Percentiles rank a stretch among this genome's conserved stretches.
Conservation (phyloP, 2,888 invertebrate genomes). For the Synanthedon andrenaeformis region DNA sequence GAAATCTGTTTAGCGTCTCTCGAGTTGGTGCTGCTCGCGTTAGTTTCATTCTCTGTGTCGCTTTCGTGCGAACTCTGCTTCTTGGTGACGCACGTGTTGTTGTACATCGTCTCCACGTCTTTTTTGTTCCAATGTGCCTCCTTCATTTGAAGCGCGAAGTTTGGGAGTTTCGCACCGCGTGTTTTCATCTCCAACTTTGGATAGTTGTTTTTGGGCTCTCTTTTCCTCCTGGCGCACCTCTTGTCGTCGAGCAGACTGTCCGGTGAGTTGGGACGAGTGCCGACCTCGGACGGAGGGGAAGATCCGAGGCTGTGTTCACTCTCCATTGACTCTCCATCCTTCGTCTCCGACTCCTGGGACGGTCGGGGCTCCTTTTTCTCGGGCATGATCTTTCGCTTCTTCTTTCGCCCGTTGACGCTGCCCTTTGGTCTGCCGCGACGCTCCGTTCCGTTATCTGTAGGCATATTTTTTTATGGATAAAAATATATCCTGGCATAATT, state of each 20-base stretch:
- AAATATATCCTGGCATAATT: not conserved
- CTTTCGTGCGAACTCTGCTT: slow-evolving; percentile 42
- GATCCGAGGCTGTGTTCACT: slow-evolving; percentile 58
- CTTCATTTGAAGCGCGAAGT: slow-evolving; percentile 68
- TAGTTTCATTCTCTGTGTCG: slow-evolving; percentile 55
- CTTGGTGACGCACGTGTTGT: slow-evolving; percentile 36
- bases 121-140: slow-evolving; percentile 64
- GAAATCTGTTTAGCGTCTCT: slow-evolving; percentile 59
- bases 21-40: slow-evolving; percentile 51
- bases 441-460: slow-evolving; percentile 51
- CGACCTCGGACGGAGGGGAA: slow-evolving; percentile 50
- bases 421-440: slow-evolving; percentile 57
- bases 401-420: slow-evolving; percentile 40
- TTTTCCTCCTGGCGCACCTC: slow-evolving; percentile 27
- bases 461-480: not conserved
- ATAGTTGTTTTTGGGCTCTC: slow-evolving; percentile 30
- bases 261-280: slow-evolving; percentile 53
- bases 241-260: slow-evolving; percentile 35
- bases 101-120: slow-evolving; percentile 57
- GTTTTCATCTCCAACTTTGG: slow-evolving; percentile 66
- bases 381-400: slow-evolving; percentile 41
- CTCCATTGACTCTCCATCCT: slow-evolving; percentile 55
- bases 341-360: slow-evolving; percentile 59
- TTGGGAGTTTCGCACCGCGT: slow-evolving; percentile 73
- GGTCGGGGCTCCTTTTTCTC: slow-evolving; percentile 49